Conservation (phyloP, 2,888 invertebrate species). For the Macaria notata region DNA sequence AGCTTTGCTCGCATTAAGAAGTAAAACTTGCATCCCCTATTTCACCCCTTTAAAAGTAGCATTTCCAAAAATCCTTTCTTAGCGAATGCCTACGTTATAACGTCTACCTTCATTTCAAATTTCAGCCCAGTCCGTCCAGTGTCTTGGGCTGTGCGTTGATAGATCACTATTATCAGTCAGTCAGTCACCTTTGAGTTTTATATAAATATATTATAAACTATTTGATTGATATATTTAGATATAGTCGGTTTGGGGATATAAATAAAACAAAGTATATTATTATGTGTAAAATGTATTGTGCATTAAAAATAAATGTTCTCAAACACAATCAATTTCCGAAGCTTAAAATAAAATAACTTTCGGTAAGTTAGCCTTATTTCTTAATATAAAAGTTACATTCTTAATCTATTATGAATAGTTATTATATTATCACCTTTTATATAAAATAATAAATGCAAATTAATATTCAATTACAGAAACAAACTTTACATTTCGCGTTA, state of each 20-base stretch:
- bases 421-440: constrained; percentile 61
- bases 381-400: constrained; percentile 38
- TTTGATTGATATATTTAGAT: too few species aligned
- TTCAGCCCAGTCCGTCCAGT: too few species aligned
- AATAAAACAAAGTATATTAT: constrained; percentile 28
- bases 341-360: constrained; percentile 42
- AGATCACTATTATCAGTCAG: too few species aligned
- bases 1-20: too few species aligned
- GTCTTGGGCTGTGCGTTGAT: too few species aligned
- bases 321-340: constrained; percentile 46
- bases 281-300: constrained; percentile 65
- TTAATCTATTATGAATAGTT: constrained; percentile 35
- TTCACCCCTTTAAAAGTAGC: too few species aligned
- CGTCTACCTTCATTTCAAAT: too few species aligned
- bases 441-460: constrained; percentile 67
- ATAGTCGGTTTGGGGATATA: neutral
- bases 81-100: too few species aligned
- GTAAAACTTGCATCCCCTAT: too few species aligned
- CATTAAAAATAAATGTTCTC: constrained; percentile 54
- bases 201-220: too few species aligned
- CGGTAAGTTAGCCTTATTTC: constrained; percentile 53
- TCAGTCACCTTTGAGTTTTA: too few species aligned
- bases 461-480: constrained; percentile 38
- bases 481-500: constrained; percentile 49
- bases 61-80: too few species aligned